Percentiles rank a stretch among this genome's conserved stretches.
phyloP scores from a whole-genome alignment of 2,113 vertebrate species.

The Austrofundulus limnaeus region DNA sequence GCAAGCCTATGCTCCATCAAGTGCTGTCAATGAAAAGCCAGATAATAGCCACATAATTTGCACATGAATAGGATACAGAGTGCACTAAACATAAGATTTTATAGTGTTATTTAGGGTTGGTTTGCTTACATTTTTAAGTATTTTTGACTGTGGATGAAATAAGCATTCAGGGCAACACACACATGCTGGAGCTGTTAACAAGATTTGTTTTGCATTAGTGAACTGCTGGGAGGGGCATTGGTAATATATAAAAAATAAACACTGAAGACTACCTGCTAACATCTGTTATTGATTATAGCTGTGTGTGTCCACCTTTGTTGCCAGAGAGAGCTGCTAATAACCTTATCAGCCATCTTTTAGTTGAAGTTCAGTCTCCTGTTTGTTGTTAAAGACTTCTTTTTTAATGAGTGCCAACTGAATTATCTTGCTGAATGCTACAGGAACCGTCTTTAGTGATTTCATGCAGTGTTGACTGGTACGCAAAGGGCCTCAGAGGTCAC shows the following conservation, averaged over 20 bases:
- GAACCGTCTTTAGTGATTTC: slow-evolving; percentile 82
- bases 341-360: slow-evolving; percentile 87
- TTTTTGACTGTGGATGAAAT: slow-evolving; percentile 18
- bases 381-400: slow-evolving; percentile 66
- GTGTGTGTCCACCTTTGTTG: slow-evolving; percentile 80
- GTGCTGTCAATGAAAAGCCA: slow-evolving; percentile 48
- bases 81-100: slow-evolving; percentile 33
- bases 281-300: slow-evolving; percentile 81
- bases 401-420: slow-evolving; percentile 47
- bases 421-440: slow-evolving; percentile 82
- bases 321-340: slow-evolving; percentile 80
- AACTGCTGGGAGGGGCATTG: slow-evolving; percentile 73
- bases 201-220: slow-evolving; percentile 73
- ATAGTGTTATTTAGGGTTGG: too few relatives aligned
- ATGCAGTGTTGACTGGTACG: slow-evolving; percentile 82
- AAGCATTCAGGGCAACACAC: slow-evolving; percentile 16
- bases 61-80: neutral
- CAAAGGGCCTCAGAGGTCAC: slow-evolving; percentile 79
- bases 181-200: slow-evolving; percentile 48
- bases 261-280: slow-evolving; percentile 82
- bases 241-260: slow-evolving; percentile 64
- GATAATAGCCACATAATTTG: slow-evolving; percentile 31
- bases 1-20: slow-evolving; percentile 79
- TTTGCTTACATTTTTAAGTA: neutral
- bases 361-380: slow-evolving; percentile 87